These are phyloP conservation scores for Anthoscopus minutus DNA, from an alignment of 2,113 vertebrate species.

Conservation along the genomic window DNA sequence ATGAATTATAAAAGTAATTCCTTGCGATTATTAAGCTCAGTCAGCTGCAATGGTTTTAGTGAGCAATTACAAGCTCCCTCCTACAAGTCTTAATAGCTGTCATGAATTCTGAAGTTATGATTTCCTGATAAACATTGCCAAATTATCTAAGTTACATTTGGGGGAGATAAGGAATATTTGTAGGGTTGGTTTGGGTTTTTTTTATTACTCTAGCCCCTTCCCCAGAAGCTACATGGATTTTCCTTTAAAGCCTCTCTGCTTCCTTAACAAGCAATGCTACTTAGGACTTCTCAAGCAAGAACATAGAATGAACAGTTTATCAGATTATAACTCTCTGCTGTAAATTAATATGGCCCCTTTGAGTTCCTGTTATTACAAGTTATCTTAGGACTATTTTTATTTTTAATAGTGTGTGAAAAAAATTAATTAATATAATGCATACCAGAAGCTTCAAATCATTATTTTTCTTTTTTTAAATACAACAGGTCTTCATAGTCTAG, in stretches of 20 bases:
- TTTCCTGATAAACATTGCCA: background rate
- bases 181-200: background rate
- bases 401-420: background rate
- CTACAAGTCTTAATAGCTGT: background rate
- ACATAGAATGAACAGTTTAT: fast-evolving
- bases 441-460: background rate
- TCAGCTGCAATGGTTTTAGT: background rate
- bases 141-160: background rate
- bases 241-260: background rate
- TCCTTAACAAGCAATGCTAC: background rate
- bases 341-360: background rate
- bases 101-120: background rate
- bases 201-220: background rate
- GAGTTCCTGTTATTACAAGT: background rate
- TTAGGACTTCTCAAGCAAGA: background rate
- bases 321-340: background rate
- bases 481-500: background rate
- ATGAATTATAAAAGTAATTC: background rate
- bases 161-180: background rate
- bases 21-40: background rate
- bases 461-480: background rate
- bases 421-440: background rate
- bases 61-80: background rate
- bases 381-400: background rate
- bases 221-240: background rate